These are phyloP conservation scores for Tholera decimalis DNA, from an alignment of 2,888 invertebrate genomes.

Conservation along the genomic window DNA sequence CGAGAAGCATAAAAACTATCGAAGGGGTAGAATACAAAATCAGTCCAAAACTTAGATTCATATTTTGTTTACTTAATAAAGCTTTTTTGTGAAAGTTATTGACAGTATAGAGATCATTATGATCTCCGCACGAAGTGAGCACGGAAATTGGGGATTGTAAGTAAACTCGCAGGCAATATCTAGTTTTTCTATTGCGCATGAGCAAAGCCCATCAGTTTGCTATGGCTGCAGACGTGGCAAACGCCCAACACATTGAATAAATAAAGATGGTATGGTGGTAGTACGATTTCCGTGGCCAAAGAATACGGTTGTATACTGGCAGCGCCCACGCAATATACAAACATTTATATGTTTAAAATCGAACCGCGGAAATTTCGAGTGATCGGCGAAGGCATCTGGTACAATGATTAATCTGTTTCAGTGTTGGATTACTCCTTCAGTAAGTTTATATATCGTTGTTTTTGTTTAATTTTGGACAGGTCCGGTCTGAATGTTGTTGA, in stretches of 20 bases:
- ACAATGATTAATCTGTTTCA: slow-evolving; percentile 50
- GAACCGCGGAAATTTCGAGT: slow-evolving; percentile 37
- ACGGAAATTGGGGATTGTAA: not conserved
- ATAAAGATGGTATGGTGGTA: slow-evolving; percentile 37
- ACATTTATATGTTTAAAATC: slow-evolving; percentile 43
- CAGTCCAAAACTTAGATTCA: too few relatives aligned
- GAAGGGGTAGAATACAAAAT: too few relatives aligned
- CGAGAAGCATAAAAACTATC: too few relatives aligned
- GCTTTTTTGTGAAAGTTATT: too few relatives aligned
- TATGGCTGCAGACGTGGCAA: slow-evolving; percentile 35
- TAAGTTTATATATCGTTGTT: slow-evolving; percentile 39
- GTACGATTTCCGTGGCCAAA: slow-evolving; percentile 38
- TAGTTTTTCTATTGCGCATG: slow-evolving; percentile 10
- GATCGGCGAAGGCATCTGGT: slow-evolving; percentile 36
- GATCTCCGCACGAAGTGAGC: too few relatives aligned
- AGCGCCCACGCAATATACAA: slow-evolving; percentile 24
- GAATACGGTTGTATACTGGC: slow-evolving; percentile 45
- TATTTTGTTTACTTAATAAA: too few relatives aligned
- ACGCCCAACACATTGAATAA: slow-evolving; percentile 48
- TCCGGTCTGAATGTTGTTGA: not conserved
- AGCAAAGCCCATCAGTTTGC: slow-evolving; percentile 14
- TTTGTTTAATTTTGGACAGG: not conserved
- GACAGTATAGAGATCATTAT: too few relatives aligned
- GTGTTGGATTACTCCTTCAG: slow-evolving; percentile 48
- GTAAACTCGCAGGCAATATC: not conserved